A percentile compares a stretch with the other conserved stretches of the same genome.
Conservation (phyloP, 92 coral and sea anemone species). For the Phymanthus crucifer region DNA sequence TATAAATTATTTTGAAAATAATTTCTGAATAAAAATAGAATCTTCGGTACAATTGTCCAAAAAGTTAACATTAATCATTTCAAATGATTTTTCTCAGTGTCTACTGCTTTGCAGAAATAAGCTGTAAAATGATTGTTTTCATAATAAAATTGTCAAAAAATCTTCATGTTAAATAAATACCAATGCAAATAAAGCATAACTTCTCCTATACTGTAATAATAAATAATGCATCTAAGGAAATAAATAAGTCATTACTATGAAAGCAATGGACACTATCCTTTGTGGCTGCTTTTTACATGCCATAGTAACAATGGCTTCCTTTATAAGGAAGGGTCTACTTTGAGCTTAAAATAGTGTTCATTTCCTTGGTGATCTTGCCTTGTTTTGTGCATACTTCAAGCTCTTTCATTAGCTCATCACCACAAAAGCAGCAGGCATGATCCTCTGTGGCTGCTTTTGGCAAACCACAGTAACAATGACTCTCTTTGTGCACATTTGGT, state of each 20-base stretch:
- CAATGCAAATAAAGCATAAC: background rate
- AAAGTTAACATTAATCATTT: background rate
- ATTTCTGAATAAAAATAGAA: background rate
- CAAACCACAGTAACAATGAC: conserved; percentile 57
- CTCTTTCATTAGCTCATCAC: conserved; percentile 37
- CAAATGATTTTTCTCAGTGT: background rate
- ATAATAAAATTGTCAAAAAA: no score
- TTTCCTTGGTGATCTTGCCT: conserved; percentile 20
- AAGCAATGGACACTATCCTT: background rate
- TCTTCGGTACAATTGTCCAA: background rate
- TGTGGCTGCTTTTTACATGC: background rate
- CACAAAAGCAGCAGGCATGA: conserved; percentile 45
- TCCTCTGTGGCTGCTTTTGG: conserved; percentile 50
- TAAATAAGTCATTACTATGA: background rate
- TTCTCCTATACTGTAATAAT: background rate
- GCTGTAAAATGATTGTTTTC: background rate
- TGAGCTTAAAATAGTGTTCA: background rate
- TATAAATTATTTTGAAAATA: background rate
- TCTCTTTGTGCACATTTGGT: conserved; percentile 30
- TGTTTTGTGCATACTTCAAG: conserved; percentile 31
- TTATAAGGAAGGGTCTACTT: background rate
- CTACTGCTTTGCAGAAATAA: background rate
- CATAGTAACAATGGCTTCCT: background rate
- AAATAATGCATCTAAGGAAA: background rate
- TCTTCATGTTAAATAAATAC: background rate